phyloP scores from a whole-genome alignment of 2,113 vertebrate genomes.

The Ploceus nigricollis region DNA sequence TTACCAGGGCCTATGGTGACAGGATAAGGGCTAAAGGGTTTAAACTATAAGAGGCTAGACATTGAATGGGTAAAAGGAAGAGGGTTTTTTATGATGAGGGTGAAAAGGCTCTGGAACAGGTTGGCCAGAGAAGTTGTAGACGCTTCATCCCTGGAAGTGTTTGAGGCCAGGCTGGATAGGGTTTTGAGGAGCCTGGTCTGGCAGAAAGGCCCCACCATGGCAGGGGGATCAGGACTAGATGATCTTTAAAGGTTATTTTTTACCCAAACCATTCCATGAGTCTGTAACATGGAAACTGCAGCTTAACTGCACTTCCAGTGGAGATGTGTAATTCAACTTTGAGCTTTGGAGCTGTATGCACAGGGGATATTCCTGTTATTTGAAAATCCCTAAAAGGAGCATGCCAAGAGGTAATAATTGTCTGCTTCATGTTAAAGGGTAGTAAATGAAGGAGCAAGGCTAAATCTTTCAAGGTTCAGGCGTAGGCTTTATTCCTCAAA shows the following conservation, averaged over 20 bases:
- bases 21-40: not conserved
- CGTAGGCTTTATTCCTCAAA: not conserved
- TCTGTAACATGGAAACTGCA: not conserved
- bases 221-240: not conserved
- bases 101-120: not conserved
- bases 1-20: not conserved
- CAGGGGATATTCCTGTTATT: not conserved
- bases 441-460: not conserved
- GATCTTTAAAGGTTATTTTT: not conserved
- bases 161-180: not conserved
- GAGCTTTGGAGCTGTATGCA: not conserved
- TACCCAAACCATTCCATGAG: not conserved
- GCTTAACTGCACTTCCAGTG: not conserved
- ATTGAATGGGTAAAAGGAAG: not conserved
- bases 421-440: not conserved
- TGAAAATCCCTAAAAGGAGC: not conserved
- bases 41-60: not conserved
- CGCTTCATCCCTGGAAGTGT: not conserved
- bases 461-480: not conserved
- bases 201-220: not conserved
- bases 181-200: not conserved
- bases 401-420: not conserved
- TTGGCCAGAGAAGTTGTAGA: not conserved
- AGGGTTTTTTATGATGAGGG: not conserved
- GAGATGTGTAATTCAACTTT: not conserved